Percentiles rank a stretch among this genome's conserved stretches.
These are phyloP conservation scores for Glareola pratincola DNA, from an alignment of 2,113 vertebrate species.

Conservation along the genomic window DNA sequence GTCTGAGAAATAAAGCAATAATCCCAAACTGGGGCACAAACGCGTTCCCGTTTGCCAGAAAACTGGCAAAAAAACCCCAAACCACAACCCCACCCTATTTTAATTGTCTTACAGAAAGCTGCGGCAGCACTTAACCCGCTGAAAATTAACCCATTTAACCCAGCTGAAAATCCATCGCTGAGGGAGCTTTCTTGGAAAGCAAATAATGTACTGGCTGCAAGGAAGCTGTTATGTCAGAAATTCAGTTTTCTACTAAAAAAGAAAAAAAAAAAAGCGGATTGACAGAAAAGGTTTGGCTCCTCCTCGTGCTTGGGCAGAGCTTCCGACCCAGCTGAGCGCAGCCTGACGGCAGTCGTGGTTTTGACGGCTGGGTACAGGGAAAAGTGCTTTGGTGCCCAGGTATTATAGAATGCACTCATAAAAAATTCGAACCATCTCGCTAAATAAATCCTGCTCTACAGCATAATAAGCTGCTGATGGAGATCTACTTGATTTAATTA, in stretches of 20 bases:
- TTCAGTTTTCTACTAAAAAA: neutral
- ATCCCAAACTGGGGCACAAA: neutral
- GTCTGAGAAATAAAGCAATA: neutral
- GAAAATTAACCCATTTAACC: too few species aligned
- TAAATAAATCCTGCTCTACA: neutral
- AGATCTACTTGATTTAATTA: neutral
- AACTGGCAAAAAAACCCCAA: neutral
- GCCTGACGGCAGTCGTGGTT: neutral
- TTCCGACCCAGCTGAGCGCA: neutral
- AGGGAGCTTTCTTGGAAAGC: neutral
- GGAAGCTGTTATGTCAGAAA: neutral
- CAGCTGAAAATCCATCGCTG: fast-evolving
- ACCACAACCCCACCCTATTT: neutral
- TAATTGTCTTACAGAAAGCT: neutral
- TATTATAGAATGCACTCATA: neutral
- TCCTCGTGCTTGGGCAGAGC: neutral
- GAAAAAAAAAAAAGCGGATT: neutral
- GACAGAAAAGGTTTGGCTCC: neutral
- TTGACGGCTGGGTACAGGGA: neutral
- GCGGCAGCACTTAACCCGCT: neutral
- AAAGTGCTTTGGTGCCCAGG: neutral
- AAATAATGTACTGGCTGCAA: neutral
- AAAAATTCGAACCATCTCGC: neutral
- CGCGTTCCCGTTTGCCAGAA: neutral
- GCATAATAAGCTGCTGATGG: neutral